Conservation (phyloP, 2,113 vertebrate species). For the Coturnix japonica region DNA sequence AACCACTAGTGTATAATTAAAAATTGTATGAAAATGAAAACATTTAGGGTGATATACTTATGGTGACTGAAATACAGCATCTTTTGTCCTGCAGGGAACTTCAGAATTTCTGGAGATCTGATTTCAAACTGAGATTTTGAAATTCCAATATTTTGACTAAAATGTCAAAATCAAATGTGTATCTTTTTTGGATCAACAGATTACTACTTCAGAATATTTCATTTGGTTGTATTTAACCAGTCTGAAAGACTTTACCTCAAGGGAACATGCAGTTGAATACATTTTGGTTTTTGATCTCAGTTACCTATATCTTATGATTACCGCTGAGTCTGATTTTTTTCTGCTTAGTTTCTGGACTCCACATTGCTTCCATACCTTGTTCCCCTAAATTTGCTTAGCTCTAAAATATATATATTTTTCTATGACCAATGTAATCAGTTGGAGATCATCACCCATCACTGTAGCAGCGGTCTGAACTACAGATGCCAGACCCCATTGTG, state of each 20-base stretch:
- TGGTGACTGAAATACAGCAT: neutral
- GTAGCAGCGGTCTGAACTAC: neutral
- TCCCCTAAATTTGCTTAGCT: neutral
- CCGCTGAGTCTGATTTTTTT: neutral
- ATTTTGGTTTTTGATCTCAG: neutral
- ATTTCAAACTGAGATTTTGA: constrained; percentile 27
- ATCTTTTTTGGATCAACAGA: neutral
- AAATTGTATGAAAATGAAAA: neutral
- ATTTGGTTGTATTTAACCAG: neutral
- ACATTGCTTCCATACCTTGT: neutral
- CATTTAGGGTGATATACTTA: neutral
- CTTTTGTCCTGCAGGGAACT: neutral
- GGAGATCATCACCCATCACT: neutral
- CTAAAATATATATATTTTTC: neutral
- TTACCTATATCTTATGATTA: neutral
- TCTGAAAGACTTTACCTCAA: neutral
- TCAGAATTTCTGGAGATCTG: neutral
- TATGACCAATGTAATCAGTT: neutral
- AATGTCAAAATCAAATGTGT: neutral
- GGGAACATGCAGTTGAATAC: neutral
- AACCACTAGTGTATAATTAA: neutral
- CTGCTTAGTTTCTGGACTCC: fast-evolving
- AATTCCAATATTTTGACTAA: constrained; percentile 11
- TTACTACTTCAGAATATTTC: neutral
- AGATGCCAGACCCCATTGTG: neutral